These are phyloP conservation scores for Hycleus phaleratus DNA, from an alignment of 1,140 invertebrate genomes.

Conservation along the genomic window DNA sequence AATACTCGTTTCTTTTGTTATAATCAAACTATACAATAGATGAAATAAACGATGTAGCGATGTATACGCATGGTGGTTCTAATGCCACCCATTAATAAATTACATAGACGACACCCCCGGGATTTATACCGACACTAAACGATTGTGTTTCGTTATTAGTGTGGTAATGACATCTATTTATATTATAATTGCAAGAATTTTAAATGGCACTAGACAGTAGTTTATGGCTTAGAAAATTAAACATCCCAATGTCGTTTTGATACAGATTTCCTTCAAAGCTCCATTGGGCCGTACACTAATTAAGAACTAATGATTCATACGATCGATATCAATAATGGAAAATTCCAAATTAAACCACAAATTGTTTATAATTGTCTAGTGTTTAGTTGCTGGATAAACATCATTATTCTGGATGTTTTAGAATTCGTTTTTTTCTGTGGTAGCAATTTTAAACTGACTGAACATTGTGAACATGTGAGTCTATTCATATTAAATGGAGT, in stretches of 20 bases:
- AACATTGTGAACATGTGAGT: constrained; percentile 28
- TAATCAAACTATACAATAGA: constrained; percentile 17
- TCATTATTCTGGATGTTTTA: too few relatives aligned
- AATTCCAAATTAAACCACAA: too few relatives aligned
- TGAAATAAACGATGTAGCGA: constrained; percentile 31
- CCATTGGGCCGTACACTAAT: too few relatives aligned
- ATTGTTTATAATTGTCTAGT: too few relatives aligned
- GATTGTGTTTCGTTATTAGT: constrained; percentile 40
- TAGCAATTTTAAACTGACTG: constrained; percentile 26
- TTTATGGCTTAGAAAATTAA: constrained; percentile 34
- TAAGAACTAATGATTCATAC: too few relatives aligned
- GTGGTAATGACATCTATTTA: constrained; percentile 40
- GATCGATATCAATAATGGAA: too few relatives aligned
- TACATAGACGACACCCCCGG: constrained; percentile 38
- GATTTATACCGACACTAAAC: constrained; percentile 34
- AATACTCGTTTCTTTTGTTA: constrained; percentile 31
- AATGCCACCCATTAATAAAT: constrained; percentile 42
- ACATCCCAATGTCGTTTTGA: constrained; percentile 1
- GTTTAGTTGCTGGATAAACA: too few relatives aligned
- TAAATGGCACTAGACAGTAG: constrained; percentile 27
- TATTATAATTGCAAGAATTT: constrained; percentile 41
- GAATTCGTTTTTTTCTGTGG: too few relatives aligned
- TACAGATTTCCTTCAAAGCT: too few relatives aligned
- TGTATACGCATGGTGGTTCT: constrained; percentile 27
- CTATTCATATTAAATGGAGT: constrained; percentile 40